phyloP scores from a whole-genome alignment of 2,113 vertebrate species.

The Rhipidura dahli region DNA sequence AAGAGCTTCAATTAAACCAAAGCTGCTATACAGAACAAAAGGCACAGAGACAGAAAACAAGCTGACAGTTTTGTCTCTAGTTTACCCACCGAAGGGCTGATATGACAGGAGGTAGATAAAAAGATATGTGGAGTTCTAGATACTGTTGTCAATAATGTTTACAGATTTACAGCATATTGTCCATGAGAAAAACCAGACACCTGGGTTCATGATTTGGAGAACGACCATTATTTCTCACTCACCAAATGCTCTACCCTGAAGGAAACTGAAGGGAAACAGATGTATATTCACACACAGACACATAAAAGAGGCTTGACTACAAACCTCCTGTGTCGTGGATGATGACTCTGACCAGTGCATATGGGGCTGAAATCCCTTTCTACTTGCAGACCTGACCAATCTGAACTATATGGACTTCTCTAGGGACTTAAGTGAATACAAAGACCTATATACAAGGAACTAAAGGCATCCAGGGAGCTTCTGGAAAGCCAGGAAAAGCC shows the following conservation, averaged over 20 bases:
- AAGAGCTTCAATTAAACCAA: neutral
- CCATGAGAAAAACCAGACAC: neutral
- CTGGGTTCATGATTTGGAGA: neutral
- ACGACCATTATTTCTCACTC: neutral
- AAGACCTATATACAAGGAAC: neutral
- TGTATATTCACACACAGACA: neutral
- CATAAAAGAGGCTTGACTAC: rapidly evolving
- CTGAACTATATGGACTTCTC: neutral
- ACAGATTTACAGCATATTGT: neutral
- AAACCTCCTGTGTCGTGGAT: neutral
- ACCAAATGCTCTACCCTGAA: neutral
- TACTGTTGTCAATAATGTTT: neutral
- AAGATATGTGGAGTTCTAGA: neutral
- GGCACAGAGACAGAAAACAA: neutral
- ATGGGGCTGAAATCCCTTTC: neutral
- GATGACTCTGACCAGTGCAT: neutral
- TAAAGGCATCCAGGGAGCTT: neutral
- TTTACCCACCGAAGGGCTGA: neutral
- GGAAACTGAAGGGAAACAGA: neutral
- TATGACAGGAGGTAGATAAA: neutral
- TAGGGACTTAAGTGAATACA: neutral
- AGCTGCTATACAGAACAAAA: neutral
- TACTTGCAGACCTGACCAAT: neutral
- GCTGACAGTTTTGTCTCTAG: neutral
- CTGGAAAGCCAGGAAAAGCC: neutral